Evolutionary conservation across 2,888 invertebrate genomes (phyloP).

Genomic region (Trichopria drosophilae): DNA sequence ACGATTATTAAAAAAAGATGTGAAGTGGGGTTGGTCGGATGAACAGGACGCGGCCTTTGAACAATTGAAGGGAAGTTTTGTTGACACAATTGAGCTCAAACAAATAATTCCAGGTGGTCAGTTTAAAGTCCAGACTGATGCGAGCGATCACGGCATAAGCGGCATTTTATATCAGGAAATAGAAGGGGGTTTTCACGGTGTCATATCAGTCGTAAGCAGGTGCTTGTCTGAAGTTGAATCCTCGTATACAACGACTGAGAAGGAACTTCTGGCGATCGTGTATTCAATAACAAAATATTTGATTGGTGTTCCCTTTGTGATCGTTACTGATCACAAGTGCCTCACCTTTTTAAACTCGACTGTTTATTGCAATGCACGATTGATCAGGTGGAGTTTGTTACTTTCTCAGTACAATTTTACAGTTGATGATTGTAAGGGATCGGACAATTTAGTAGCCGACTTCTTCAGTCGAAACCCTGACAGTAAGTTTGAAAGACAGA

Average conservation of each 20-base stretch:
- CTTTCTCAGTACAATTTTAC: constrained; percentile 40
- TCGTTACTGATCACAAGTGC: constrained; percentile 42
- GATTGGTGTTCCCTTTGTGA: constrained; percentile 30
- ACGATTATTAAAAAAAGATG: no score
- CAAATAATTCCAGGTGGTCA: no score
- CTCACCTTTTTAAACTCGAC: no score
- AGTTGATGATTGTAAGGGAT: constrained; percentile 36
- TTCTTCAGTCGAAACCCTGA: constrained; percentile 39
- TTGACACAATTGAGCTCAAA: no score
- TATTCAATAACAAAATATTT: constrained; percentile 39
- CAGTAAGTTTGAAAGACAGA: constrained; percentile 12
- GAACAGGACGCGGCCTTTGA: no score
- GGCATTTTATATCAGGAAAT: constrained; percentile 33
- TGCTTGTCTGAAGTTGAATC: constrained; percentile 31
- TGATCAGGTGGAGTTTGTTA: constrained; percentile 41
- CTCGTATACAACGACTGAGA: constrained; percentile 39
- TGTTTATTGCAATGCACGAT: no score
- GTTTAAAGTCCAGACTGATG: constrained; percentile 28
- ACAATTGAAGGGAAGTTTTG: no score
- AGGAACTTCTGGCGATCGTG: constrained; percentile 40
- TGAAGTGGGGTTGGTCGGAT: no score
- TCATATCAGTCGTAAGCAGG: constrained; percentile 38
- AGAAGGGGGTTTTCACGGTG: constrained; percentile 8
- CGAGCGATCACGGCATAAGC: constrained; percentile 33
- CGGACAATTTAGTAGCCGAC: constrained; percentile 40